Percentiles rank a stretch among this genome's conserved stretches.
These are phyloP conservation scores for Pipistrellus kuhlii DNA, from an alignment of 2,797 vertebrate species.

Conservation along the genomic window DNA sequence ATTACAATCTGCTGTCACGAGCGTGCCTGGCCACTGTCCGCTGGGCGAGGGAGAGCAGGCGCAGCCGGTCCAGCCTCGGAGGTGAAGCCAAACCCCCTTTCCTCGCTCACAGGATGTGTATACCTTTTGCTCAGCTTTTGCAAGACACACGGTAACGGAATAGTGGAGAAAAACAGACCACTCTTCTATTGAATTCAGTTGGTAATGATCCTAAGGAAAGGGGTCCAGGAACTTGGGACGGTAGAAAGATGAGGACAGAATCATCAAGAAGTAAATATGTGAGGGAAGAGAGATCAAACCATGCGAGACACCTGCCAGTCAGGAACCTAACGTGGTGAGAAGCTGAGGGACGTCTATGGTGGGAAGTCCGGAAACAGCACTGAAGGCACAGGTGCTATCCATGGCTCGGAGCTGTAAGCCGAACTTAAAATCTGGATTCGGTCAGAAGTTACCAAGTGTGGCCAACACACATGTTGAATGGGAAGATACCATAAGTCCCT, in stretches of 20 bases:
- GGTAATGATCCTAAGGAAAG: slow-evolving; percentile 34
- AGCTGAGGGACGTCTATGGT: not conserved
- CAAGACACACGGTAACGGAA: not conserved
- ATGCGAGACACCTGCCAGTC: slow-evolving; percentile 60
- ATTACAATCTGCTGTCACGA: not conserved
- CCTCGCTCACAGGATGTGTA: slow-evolving; percentile 50
- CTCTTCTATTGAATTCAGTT: slow-evolving; percentile 49
- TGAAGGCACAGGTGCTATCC: not conserved
- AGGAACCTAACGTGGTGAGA: slow-evolving; percentile 45
- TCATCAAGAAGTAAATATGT: slow-evolving; percentile 65
- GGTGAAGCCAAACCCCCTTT: not conserved
- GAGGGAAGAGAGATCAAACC: slow-evolving; percentile 51
- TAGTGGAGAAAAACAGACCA: not conserved
- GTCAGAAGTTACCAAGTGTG: not conserved
- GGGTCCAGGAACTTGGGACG: not conserved
- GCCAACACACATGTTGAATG: slow-evolving; percentile 26
- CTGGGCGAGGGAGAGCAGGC: not conserved
- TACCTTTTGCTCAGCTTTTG: slow-evolving; percentile 59
- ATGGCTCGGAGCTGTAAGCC: not conserved
- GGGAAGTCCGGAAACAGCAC: not conserved
- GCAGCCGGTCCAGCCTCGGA: accelerated
- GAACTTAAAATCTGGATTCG: not conserved
- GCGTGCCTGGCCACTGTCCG: slow-evolving; percentile 39
- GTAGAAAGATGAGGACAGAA: slow-evolving; percentile 4
- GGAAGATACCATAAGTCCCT: not conserved